Percentiles rank a stretch among this genome's conserved stretches.
Evolutionary conservation across 2,888 invertebrate genomes (phyloP).

Genomic region (Scelioninae gen. 2): DNA sequence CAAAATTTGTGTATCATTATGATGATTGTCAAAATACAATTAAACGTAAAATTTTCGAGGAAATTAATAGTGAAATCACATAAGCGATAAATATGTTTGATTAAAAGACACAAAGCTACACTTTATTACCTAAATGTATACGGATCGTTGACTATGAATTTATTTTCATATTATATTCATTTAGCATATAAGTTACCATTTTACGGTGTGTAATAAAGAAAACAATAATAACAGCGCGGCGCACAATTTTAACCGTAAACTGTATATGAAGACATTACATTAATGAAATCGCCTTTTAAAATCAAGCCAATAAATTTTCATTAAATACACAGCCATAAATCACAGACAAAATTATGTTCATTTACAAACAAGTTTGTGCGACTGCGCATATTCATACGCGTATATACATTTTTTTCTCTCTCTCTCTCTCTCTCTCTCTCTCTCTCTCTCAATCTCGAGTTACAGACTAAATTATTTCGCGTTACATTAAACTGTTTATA

Average conservation of each 20-base stretch:
- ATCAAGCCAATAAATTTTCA: conserved; percentile 26
- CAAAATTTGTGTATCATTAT: too few relatives aligned
- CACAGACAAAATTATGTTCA: conserved; percentile 12
- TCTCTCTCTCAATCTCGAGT: too few relatives aligned
- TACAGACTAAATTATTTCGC: conserved; percentile 16
- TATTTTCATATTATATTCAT: neutral
- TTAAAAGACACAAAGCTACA: too few relatives aligned
- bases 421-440: too few relatives aligned
- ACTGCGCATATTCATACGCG: neutral
- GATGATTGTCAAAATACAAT: too few relatives aligned
- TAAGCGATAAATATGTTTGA: too few relatives aligned
- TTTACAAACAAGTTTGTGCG: conserved; percentile 10
- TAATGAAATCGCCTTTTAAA: conserved; percentile 10
- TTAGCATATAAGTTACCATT: neutral
- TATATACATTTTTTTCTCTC: conserved; percentile 26
- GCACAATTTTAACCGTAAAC: neutral
- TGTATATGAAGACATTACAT: conserved; percentile 6
- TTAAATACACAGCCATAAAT: conserved; percentile 25
- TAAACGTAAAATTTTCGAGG: too few relatives aligned
- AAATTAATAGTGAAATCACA: too few relatives aligned
- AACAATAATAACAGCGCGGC: neutral
- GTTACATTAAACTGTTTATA: conserved; percentile 26
- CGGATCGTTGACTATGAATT: too few relatives aligned
- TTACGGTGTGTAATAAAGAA: neutral
- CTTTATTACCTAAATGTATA: too few relatives aligned